Evolutionary conservation across 2,113 vertebrate genomes (phyloP).

Genomic region (Tyto alba): DNA sequence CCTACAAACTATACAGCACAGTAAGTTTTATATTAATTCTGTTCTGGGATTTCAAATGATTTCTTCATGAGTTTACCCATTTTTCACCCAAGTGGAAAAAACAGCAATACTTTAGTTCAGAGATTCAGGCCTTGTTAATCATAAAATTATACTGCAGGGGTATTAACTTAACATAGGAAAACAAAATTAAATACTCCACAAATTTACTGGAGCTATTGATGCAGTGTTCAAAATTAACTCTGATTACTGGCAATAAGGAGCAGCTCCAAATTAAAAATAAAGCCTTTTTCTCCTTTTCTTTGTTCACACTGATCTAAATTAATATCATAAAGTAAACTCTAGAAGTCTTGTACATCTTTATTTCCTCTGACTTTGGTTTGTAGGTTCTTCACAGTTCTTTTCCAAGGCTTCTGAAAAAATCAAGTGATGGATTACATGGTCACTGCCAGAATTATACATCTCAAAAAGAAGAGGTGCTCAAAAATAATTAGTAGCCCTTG

Average conservation of each 20-base stretch:
- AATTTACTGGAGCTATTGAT: constrained; percentile 48
- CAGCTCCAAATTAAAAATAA: neutral
- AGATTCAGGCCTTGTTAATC: constrained; percentile 27
- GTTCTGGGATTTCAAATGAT: too few species aligned
- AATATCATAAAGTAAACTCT: constrained; percentile 32
- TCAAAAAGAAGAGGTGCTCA: constrained; percentile 14
- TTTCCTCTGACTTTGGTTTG: constrained; percentile 50
- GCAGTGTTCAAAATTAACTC: constrained; percentile 23
- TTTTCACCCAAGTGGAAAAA: constrained; percentile 52
- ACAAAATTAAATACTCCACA: constrained; percentile 46
- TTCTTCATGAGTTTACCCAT: constrained; percentile 39
- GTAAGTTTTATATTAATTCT: constrained; percentile 32
- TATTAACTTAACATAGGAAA: constrained; percentile 53
- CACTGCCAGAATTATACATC: constrained; percentile 8
- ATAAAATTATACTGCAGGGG: constrained; percentile 61
- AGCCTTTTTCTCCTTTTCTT: neutral
- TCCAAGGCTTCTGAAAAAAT: constrained; percentile 11
- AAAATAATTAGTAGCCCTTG: constrained; percentile 46
- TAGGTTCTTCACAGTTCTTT: constrained; percentile 35
- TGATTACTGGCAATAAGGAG: constrained; percentile 5
- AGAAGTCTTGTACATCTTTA: neutral
- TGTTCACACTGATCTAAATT: constrained; percentile 27
- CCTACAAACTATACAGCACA: constrained; percentile 14
- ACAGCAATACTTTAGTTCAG: constrained; percentile 16
- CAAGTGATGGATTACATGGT: constrained; percentile 49